Evolutionary conservation across 1,140 invertebrate species (phyloP), one percentile per base, ranked within the genome.

Genomic region (Drosophila kepulauana): DNA sequence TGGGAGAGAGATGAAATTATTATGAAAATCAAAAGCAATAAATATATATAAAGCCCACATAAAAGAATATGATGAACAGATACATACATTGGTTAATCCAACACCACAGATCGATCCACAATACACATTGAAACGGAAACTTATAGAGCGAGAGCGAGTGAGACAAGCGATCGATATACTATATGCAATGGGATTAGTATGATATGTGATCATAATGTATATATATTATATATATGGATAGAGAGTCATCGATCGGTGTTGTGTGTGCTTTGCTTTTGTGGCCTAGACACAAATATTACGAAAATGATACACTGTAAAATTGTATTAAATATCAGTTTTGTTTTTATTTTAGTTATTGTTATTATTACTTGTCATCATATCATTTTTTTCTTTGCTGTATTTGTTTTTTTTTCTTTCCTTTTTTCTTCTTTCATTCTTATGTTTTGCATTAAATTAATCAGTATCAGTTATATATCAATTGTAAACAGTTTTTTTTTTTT

Each of bases 291-390:
- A 10, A 52, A 35, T 13, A 30, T 51, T 64, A 43, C 33, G 33
- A 58, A 73, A 85, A 86, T 86, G 78, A 84, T 81, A 84, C 64
- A 84, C 81, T 74, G 73, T 62, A 48, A 25, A 62, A 69, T 88
- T 88, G 80, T 87, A 87, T 87, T 87, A 88, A 87, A 87, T 87
- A 87, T 87, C 80, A 87, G 80, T 84, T 87, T 88, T 65, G 69
- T 74, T 88, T 87, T 87, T 85, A 79, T 86, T 87, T 82, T 82
- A 76, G 64, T 87, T 86, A 79, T 86, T 88, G 75, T 71, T 88
- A 82, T 72, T 75, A 75, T 88, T 86, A 87, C 79, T 79, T 43
- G 63, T 79, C 59, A 72, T 70, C 54, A 54, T 78, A 64, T 79
- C 45, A 63, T 64, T 61, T 85, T 15, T 80, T 63, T 43, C 11